Conservation (phyloP, 2,797 vertebrate genomes). For the Chaetophractus vellerosus region DNA sequence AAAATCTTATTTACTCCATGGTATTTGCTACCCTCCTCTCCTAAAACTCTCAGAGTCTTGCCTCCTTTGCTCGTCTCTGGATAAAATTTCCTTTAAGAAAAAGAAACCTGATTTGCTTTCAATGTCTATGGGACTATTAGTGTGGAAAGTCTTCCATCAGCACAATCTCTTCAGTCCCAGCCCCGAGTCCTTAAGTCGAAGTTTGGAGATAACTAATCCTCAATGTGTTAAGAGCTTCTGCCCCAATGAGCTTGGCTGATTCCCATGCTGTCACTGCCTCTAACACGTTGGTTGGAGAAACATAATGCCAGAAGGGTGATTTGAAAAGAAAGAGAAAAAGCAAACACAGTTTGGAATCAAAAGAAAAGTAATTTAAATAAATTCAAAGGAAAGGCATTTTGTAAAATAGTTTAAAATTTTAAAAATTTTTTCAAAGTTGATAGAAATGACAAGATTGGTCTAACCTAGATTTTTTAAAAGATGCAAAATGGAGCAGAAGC, state of each 20-base stretch:
- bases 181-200: background rate
- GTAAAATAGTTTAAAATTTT: background rate
- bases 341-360: background rate
- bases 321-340: background rate
- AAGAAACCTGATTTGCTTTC: background rate
- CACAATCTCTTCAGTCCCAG: background rate
- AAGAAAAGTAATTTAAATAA: constrained; percentile 37
- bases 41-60: background rate
- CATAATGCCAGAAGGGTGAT: background rate
- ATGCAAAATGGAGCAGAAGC: background rate
- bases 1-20: background rate
- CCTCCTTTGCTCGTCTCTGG: background rate
- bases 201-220: background rate
- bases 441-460: background rate
- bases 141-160: background rate
- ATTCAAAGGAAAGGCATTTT: background rate
- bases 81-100: background rate
- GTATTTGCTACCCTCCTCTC: background rate
- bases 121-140: background rate
- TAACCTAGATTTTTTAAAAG: background rate
- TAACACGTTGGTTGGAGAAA: background rate
- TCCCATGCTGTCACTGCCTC: background rate
- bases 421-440: background rate
- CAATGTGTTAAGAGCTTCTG: background rate
- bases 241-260: background rate